These are phyloP conservation scores for Himalopsyche phryganea DNA, from an alignment of 1,140 invertebrate species.

Conservation along the genomic window DNA sequence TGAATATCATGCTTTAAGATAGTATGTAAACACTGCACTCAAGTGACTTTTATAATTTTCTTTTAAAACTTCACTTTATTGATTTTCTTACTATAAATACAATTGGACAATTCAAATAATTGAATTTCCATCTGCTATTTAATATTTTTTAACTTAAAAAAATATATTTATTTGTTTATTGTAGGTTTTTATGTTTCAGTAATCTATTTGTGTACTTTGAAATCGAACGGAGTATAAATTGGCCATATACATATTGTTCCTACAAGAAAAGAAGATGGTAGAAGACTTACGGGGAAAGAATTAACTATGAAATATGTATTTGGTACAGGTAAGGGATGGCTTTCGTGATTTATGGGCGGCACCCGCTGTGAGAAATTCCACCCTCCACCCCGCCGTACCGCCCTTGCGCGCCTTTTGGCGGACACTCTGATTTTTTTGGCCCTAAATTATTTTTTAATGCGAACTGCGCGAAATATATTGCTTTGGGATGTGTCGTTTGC, in stretches of 20 bases:
- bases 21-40: too few species aligned
- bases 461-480: conserved; percentile 27
- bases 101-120: too few species aligned
- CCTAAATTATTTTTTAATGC: conserved; percentile 36
- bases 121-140: too few species aligned
- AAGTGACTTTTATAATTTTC: too few species aligned
- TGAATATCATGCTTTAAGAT: too few species aligned
- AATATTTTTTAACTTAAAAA: too few species aligned
- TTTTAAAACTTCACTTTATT: too few species aligned
- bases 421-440: conserved; percentile 32
- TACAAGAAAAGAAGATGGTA: conserved; percentile 23
- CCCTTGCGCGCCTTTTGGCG: conserved; percentile 15
- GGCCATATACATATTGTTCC: not conserved
- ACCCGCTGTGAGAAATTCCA: conserved; percentile 26
- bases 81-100: too few species aligned
- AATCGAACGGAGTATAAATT: too few species aligned
- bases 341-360: conserved; percentile 32
- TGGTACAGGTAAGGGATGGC: conserved; percentile 34
- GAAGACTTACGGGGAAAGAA: conserved; percentile 34
- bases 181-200: too few species aligned
- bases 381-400: not conserved
- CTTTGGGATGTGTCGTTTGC: conserved; percentile 28
- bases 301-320: conserved; percentile 36
- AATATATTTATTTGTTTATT: too few species aligned
- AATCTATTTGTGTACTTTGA: too few species aligned